Evolutionary conservation across 92 coral and sea anemone genomes (phyloP).

Genomic region (Epizoanthus illoricatus): DNA sequence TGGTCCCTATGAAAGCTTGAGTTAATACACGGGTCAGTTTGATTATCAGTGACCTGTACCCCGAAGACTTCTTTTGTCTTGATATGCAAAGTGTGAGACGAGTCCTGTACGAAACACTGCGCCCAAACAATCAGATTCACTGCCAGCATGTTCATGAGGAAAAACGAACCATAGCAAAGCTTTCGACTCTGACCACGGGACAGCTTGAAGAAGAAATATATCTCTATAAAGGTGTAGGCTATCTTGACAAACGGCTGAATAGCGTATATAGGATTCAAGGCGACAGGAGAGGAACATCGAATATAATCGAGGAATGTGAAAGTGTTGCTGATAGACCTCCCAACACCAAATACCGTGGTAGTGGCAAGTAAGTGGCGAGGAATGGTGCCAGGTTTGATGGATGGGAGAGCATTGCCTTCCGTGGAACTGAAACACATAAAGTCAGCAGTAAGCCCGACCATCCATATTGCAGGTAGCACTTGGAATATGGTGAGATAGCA

Average conservation of each 20-base stretch:
- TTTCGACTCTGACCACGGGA: slow-evolving; percentile 8
- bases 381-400: too few relatives aligned
- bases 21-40: not conserved
- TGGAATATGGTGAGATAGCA: too few relatives aligned
- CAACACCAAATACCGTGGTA: too few relatives aligned
- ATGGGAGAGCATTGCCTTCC: too few relatives aligned
- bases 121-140: slow-evolving; percentile 41
- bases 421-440: too few relatives aligned
- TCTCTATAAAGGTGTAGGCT: slow-evolving; percentile 18
- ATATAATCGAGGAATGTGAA: too few relatives aligned
- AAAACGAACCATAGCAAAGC: slow-evolving; percentile 14
- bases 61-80: too few relatives aligned
- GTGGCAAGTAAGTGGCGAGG: too few relatives aligned
- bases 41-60: not conserved
- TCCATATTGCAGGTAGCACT: too few relatives aligned
- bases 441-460: too few relatives aligned
- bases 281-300: too few relatives aligned
- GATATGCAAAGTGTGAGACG: not conserved
- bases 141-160: slow-evolving; percentile 38
- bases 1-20: slow-evolving; percentile 27
- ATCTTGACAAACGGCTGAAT: slow-evolving; percentile 26
- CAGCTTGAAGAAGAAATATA: slow-evolving; percentile 31
- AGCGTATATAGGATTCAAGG: slow-evolving; percentile 9
- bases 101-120: slow-evolving; percentile 17
- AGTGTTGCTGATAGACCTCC: too few relatives aligned